Evolutionary conservation across 2,113 vertebrate species (phyloP), one percentile per base, ranked within the genome.

Genomic region (Trogon melanurus): DNA sequence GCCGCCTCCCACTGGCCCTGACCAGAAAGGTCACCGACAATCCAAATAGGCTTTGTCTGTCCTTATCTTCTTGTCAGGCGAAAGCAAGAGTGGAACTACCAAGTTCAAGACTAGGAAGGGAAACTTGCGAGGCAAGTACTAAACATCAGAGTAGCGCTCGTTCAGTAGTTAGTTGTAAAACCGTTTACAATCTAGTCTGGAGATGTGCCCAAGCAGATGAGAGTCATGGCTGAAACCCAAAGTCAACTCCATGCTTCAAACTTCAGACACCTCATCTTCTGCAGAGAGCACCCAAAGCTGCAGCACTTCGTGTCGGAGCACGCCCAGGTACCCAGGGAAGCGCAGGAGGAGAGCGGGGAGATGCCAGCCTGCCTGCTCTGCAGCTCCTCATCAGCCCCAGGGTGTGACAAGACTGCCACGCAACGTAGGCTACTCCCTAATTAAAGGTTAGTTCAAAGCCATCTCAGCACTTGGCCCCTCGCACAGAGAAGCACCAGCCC

Each of bases 31-130:
- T 41, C 41, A 41, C 41, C 13, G 41, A 41, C 41, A 41, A 41
- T 41, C 41, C 41, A 41, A 41, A 41, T 10, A 41, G 41, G 41
- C 41, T 54, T 10, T 26, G 67, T 9, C 89, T 44, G 21, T 61
- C 51, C 32, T 60, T 41, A 71, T 4, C 57, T 81, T 56, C 75
- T 27, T 16, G 21, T 3, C 26, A 81, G 80, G 66, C 25, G 88
- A 94, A 91, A 96, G 88, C 73, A 80, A 91, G 86, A 93, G 91
- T 3, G 58, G 29, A 95, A 71, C 14, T 30, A 50, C 51, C 56
- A 16, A 47, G 51, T 67, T 60, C 17, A 47, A n/a, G 32, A 21
- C 83, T 27, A 44, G 91, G 82, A 45, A 91, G 56, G 4, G 41
- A 88, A 95, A 83, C 85, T 69, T 51, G 86, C 32, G 65, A 72